A percentile compares a stretch with the other conserved stretches of the same genome.
Evolutionary conservation across 2,113 vertebrate species (phyloP).

Genomic region (Promerops cafer): DNA sequence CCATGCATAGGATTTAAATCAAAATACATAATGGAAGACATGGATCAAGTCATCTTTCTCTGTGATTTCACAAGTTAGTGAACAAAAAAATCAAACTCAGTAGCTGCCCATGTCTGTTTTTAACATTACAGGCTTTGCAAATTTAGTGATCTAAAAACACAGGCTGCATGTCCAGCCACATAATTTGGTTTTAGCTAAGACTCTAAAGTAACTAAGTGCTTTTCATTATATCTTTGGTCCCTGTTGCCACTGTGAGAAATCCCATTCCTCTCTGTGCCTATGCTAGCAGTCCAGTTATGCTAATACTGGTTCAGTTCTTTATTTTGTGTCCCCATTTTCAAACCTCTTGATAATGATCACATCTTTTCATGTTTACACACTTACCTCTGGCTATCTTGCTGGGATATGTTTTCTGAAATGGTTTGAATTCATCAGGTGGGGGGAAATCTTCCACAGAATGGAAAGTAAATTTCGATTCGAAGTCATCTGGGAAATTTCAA

Average conservation of each 20-base stretch:
- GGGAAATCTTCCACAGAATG: slow-evolving; percentile 94
- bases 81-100: neutral
- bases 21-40: neutral
- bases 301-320: neutral
- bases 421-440: slow-evolving; percentile 90
- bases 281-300: neutral
- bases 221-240: neutral
- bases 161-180: neutral
- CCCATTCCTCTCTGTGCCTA: neutral
- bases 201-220: neutral
- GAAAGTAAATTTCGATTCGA: slow-evolving; percentile 97
- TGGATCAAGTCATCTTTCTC: neutral
- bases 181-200: neutral
- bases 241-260: neutral
- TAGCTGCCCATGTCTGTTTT: neutral
- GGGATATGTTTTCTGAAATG: slow-evolving; percentile 88
- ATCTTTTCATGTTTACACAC: neutral
- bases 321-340: neutral
- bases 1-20: neutral
- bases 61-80: neutral
- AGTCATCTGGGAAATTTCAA: slow-evolving; percentile 80
- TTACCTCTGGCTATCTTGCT: slow-evolving; percentile 90
- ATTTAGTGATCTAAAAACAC: neutral
- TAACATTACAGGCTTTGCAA: neutral
- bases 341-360: neutral